Conservation (phyloP, 2,113 vertebrate species). For the Stigmatopora argus region DNA sequence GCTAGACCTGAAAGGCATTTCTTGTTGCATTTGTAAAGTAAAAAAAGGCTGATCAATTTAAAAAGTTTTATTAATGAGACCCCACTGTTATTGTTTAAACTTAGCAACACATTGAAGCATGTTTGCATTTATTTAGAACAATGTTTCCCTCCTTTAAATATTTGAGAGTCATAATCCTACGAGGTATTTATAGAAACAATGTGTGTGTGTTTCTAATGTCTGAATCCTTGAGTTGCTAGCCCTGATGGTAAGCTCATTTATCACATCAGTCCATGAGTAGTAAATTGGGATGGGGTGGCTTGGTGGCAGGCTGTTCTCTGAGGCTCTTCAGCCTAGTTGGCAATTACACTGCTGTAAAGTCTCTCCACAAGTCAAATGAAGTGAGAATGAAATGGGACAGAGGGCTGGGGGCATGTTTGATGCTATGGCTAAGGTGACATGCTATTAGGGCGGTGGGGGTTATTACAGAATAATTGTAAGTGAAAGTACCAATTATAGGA, state of each 20-base stretch:
- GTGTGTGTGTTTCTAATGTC: neutral
- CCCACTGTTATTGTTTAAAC: too few relatives aligned
- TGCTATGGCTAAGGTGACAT: conserved; percentile 50
- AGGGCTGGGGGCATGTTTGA: conserved; percentile 47
- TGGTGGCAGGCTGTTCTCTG: conserved; percentile 51
- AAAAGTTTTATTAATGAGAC: too few relatives aligned
- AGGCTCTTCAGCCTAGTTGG: conserved; percentile 54
- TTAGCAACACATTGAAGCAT: too few relatives aligned
- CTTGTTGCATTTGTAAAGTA: too few relatives aligned
- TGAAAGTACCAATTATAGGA: conserved; percentile 60
- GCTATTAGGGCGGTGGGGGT: conserved; percentile 28
- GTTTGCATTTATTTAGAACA: too few relatives aligned
- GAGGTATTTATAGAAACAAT: neutral
- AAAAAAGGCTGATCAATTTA: too few relatives aligned
- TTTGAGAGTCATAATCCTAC: neutral
- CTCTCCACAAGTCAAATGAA: conserved; percentile 35
- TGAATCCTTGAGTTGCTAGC: conserved; percentile 52
- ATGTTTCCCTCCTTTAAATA: too few relatives aligned
- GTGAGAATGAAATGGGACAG: conserved; percentile 6
- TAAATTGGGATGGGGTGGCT: conserved; percentile 56
- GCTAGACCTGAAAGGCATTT: too few relatives aligned
- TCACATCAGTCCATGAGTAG: conserved; percentile 66
- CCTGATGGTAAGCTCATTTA: conserved; percentile 62
- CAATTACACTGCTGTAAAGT: conserved; percentile 51
- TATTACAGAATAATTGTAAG: conserved; percentile 54